phyloP scores from a whole-genome alignment of 1,140 invertebrate genomes.

The Eriocheir sinensis region DNA sequence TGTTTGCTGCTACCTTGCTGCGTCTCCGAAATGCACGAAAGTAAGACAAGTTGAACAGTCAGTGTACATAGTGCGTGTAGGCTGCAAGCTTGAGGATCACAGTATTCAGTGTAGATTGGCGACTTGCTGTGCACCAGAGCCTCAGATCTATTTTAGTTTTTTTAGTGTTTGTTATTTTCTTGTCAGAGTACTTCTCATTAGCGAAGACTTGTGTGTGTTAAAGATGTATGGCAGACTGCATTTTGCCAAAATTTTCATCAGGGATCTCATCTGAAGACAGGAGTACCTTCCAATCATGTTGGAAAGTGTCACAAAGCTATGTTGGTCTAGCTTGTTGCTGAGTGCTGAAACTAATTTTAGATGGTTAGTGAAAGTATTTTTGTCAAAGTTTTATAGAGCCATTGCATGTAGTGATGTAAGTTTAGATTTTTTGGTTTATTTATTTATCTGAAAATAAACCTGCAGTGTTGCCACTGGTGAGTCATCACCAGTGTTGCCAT shows the following conservation, averaged over 20 bases:
- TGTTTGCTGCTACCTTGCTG: neutral
- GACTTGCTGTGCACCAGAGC: neutral
- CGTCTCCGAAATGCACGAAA: neutral
- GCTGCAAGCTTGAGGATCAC: neutral
- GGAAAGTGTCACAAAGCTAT: neutral
- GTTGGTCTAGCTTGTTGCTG: neutral
- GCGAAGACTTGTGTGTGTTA: neutral
- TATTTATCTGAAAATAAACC: too few species aligned
- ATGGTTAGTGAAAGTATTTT: neutral
- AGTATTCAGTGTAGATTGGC: neutral
- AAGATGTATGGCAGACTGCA: neutral
- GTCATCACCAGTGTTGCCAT: too few species aligned
- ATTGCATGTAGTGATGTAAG: neutral
- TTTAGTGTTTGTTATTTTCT: neutral
- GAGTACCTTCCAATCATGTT: neutral
- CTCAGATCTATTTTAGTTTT: neutral
- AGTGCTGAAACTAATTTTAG: neutral
- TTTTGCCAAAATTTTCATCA: neutral
- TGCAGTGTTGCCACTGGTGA: neutral
- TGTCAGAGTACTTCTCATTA: neutral
- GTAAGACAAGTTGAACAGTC: neutral
- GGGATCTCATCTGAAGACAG: neutral
- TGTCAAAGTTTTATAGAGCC: constrained; percentile 16
- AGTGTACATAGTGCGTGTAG: too few species aligned
- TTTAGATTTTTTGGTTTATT: neutral